Evolutionary conservation across 2,113 vertebrate species (phyloP), one percentile per base, ranked within the genome.

Genomic region (Monopterus albus): DNA sequence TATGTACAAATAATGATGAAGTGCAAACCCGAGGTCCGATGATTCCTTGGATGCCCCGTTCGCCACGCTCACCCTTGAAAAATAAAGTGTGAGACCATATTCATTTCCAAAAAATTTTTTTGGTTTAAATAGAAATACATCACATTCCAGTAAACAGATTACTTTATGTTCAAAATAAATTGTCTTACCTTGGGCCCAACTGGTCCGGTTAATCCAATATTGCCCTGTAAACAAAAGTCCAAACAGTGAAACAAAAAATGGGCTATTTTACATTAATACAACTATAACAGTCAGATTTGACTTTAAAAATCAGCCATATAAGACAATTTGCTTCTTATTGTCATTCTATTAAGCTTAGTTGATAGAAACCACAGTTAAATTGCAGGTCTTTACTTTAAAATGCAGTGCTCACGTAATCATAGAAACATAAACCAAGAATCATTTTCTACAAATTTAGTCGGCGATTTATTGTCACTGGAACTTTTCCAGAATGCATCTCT

Each of bases 161-260:
- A 28, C 0, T 13, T 50, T n/a, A 31, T 38, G 11, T 21, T 46
- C 0, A 33, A 47, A 42, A 31, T 14, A 2, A 13, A 11, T 43
- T 43, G 9, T 25, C 5, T 15, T 82, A 95, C 96, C 95, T 95
- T 95, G 78, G 77, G 79, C 45, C 96, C 95, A 9, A 83, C 65
- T 17, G 84, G 73, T 88, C 95, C 96, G 3, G 84, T 75, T 38
- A 88, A 59, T 40, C 95, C 96, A 42, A 84, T 61, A 28, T 69
- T 49, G 18, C 95, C 96, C 96, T 97, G 83, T 17, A 87, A 88
- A 77, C 74, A 36, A 64, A 86, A 39, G 20, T 45, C 60, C 3
- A 65, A 72, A 57, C 4, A 42, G 3, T 67, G 28, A 71, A 46
- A 39, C 23, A 51, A 52, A 55, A 31, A 61, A 46, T 15, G 2